Evolutionary conservation across 2,888 invertebrate species (phyloP).

Genomic region (Drosophila leonis): DNA sequence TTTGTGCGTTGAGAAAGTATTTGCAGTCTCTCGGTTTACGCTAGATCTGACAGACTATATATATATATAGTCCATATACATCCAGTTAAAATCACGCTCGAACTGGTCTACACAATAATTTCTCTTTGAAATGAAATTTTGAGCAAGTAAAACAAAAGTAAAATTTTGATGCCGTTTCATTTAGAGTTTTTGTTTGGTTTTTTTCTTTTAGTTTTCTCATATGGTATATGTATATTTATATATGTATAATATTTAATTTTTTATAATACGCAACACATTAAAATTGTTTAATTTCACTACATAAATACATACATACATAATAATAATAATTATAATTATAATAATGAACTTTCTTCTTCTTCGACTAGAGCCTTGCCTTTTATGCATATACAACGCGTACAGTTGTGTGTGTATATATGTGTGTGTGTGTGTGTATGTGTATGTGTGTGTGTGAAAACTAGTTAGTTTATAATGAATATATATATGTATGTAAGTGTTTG

Average conservation of each 20-base stretch:
- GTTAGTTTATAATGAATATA: constrained; percentile 36
- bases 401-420: constrained; percentile 33
- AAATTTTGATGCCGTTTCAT: constrained; percentile 26
- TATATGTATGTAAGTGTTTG: constrained; percentile 24
- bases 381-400: constrained; percentile 37
- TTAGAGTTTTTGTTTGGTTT: constrained; percentile 3
- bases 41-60: constrained; percentile 3
- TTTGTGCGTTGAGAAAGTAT: constrained; percentile 45
- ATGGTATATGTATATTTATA: constrained; percentile 45
- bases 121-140: constrained; percentile 6
- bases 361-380: constrained; percentile 25
- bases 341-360: constrained; percentile 53
- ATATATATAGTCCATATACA: neutral
- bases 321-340: constrained; percentile 60
- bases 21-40: constrained; percentile 1
- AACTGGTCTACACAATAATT: constrained; percentile 1
- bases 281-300: constrained; percentile 72
- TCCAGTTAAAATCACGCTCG: constrained; percentile 6
- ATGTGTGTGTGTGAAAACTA: constrained; percentile 32
- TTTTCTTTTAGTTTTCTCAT: constrained; percentile 12
- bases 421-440: constrained; percentile 29
- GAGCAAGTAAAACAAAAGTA: constrained; percentile 12
- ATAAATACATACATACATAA: constrained; percentile 77
- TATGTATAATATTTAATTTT: constrained; percentile 31
- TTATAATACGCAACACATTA: constrained; percentile 76